A percentile compares a stretch with the other conserved stretches of the same genome.
Evolutionary conservation across 2,888 invertebrate species (phyloP).

Genomic region (Masnerella sp.): DNA sequence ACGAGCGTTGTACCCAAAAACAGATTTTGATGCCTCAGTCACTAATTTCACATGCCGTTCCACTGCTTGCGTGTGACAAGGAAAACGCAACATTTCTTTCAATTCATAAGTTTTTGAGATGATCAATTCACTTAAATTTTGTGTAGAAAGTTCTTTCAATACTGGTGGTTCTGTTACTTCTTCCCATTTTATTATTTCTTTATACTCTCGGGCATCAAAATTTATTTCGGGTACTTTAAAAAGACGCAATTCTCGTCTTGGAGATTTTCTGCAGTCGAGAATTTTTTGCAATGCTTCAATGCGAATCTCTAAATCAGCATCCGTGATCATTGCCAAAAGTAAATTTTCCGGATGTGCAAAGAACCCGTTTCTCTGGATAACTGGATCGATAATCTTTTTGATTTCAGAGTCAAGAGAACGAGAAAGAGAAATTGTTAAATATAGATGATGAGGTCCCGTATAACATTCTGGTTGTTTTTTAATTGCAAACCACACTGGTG

Average conservation of each 20-base stretch:
- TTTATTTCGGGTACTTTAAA: conserved; percentile 21
- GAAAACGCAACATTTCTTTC: conserved; percentile 3
- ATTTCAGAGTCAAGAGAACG: conserved; percentile 7
- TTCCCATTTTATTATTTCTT: conserved; percentile 10
- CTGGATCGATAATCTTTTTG: conserved; percentile 46
- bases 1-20: conserved; percentile 8
- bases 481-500: conserved; percentile 37
- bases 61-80: conserved; percentile 27
- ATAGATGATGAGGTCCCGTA: conserved; percentile 7
- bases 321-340: conserved; percentile 25
- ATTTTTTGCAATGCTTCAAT: conserved; percentile 20
- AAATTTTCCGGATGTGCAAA: conserved; percentile 40
- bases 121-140: conserved; percentile 6
- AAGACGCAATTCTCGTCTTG: neutral
- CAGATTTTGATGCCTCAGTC: conserved; percentile 15
- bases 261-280: conserved; percentile 1
- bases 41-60: conserved; percentile 30
- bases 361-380: conserved; percentile 39
- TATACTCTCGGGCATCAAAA: conserved; percentile 25
- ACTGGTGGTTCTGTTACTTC: conserved; percentile 10
- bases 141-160: neutral
- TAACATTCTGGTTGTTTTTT: conserved; percentile 29
- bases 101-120: neutral
- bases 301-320: conserved; percentile 25
- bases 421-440: conserved; percentile 13